Evolutionary conservation across 2,888 invertebrate genomes (phyloP).

Genomic region (Mystacides longicornis): DNA sequence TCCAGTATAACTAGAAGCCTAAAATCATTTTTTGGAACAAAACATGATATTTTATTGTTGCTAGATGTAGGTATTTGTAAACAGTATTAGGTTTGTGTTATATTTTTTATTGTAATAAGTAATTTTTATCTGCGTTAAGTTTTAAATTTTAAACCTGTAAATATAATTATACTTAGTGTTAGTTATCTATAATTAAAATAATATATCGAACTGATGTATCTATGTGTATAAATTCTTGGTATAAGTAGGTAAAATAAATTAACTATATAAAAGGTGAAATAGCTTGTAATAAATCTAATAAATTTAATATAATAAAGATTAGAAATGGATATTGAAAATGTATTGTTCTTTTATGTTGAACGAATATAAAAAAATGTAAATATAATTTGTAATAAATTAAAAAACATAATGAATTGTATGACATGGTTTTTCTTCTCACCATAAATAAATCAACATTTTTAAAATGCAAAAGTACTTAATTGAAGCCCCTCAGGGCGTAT

Average conservation of each 20-base stretch:
- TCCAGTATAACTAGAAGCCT: too few relatives aligned
- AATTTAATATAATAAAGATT: background rate
- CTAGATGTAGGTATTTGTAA: too few relatives aligned
- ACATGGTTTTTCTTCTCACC: background rate
- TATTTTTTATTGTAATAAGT: background rate
- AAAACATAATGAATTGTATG: background rate
- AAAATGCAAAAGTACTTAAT: too few relatives aligned
- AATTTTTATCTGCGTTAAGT: background rate
- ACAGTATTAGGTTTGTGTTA: too few relatives aligned
- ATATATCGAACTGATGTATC: slow-evolving; percentile 1
- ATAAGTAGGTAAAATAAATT: background rate
- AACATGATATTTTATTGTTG: too few relatives aligned
- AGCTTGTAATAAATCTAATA: background rate
- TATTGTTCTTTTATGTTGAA: background rate
- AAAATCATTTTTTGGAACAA: too few relatives aligned
- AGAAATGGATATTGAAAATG: background rate
- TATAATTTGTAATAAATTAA: slow-evolving; percentile 2
- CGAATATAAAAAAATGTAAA: background rate
- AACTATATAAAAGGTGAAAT: background rate
- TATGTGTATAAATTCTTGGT: background rate
- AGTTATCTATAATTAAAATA: too few relatives aligned
- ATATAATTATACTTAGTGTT: background rate
- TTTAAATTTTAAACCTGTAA: background rate
- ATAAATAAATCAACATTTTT: background rate
- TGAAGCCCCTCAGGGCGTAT: too few relatives aligned